Evolutionary conservation across 2,797 vertebrate species (phyloP).

Genomic region (Artibeus jamaicensis): DNA sequence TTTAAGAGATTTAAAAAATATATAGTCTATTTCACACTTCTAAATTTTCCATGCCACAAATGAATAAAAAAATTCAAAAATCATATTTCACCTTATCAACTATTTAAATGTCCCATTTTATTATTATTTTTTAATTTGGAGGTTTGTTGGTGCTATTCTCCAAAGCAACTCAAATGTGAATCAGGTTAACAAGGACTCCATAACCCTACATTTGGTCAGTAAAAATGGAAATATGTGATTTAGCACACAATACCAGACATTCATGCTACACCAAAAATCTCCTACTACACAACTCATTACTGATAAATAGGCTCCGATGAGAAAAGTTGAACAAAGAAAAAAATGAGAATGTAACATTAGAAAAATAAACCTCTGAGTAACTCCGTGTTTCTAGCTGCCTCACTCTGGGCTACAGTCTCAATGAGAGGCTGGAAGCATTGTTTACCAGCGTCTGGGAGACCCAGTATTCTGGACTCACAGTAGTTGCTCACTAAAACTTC

Average conservation of each 20-base stretch:
- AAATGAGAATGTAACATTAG: background rate
- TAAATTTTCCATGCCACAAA: constrained; percentile 48
- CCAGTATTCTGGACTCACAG: background rate
- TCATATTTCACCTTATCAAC: constrained; percentile 50
- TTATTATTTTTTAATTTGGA: constrained; percentile 49
- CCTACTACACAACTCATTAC: background rate
- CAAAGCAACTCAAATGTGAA: background rate
- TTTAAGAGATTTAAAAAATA: constrained; percentile 61
- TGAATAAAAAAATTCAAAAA: constrained; percentile 27
- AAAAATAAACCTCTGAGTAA: background rate
- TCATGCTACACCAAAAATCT: background rate
- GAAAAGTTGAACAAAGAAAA: background rate
- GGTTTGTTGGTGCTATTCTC: constrained; percentile 27
- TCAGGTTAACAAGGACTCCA: background rate
- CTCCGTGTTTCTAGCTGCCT: background rate
- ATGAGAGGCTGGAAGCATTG: background rate
- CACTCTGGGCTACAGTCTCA: background rate
- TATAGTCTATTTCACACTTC: constrained; percentile 56
- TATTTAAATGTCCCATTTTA: constrained; percentile 41
- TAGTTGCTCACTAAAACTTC: background rate
- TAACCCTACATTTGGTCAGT: background rate
- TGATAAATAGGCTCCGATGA: background rate
- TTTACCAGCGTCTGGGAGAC: background rate
- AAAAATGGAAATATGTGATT: background rate
- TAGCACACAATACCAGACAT: background rate